Conservation (phyloP, 2,888 invertebrate genomes). For the Pyrrhosoma nymphula region DNA sequence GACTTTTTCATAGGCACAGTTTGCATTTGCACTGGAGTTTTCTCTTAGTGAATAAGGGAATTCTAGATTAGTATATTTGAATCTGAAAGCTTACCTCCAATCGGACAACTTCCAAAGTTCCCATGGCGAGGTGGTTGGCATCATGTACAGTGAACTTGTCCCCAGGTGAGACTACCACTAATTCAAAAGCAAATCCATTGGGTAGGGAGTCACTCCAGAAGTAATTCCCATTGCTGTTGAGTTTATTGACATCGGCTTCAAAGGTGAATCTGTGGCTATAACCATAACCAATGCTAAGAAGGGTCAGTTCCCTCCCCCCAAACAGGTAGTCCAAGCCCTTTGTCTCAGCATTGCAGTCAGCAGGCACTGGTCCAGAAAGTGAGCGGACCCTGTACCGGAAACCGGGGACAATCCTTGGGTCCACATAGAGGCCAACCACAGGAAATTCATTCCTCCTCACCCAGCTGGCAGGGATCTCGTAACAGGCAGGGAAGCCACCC, state of each 20-base stretch:
- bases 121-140: slow-evolving; percentile 84
- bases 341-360: neutral
- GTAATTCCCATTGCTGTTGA: slow-evolving; percentile 85
- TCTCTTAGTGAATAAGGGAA: too few species aligned
- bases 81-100: slow-evolving; percentile 80
- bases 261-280: slow-evolving; percentile 88
- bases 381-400: slow-evolving; percentile 87
- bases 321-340: slow-evolving; percentile 78
- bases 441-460: slow-evolving; percentile 84
- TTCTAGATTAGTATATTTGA: too few species aligned
- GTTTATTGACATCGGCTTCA: slow-evolving; percentile 81
- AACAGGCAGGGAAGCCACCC: slow-evolving; percentile 84
- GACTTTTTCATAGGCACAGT: too few species aligned
- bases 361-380: slow-evolving; percentile 78
- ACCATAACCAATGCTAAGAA: slow-evolving; percentile 86
- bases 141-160: slow-evolving; percentile 87
- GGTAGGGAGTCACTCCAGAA: slow-evolving; percentile 89
- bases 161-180: slow-evolving; percentile 84
- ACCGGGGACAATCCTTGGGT: slow-evolving; percentile 86
- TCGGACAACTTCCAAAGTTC: slow-evolving; percentile 83
- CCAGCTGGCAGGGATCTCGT: slow-evolving; percentile 80
- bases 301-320: slow-evolving; percentile 83
- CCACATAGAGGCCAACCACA: slow-evolving; percentile 86
- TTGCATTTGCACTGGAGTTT: too few species aligned
- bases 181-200: slow-evolving; percentile 87